Evolutionary conservation across 2,888 invertebrate species (phyloP).

Genomic region (Scaptomyza cyrtandrae): DNA sequence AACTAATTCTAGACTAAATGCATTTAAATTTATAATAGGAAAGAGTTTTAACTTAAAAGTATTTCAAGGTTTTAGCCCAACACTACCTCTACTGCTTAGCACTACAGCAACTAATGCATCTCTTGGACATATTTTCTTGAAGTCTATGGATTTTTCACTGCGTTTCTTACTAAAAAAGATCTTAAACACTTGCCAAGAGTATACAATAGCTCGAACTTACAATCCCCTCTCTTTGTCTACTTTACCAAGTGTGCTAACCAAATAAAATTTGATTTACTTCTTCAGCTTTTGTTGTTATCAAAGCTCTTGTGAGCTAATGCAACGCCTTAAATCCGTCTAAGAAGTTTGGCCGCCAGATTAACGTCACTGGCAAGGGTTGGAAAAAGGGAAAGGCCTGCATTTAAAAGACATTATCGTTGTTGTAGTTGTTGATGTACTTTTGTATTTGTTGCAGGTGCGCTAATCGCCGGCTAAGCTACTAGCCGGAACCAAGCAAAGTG

Average conservation of each 20-base stretch:
- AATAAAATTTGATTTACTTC: slow-evolving; percentile 28
- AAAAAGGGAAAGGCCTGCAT: slow-evolving; percentile 12
- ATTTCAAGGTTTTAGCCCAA: too few relatives aligned
- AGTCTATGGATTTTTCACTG: too few relatives aligned
- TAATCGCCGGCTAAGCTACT: slow-evolving; percentile 74
- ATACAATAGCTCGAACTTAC: too few relatives aligned
- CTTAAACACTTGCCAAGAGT: too few relatives aligned
- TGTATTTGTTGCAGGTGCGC: slow-evolving; percentile 63
- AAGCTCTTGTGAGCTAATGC: not conserved
- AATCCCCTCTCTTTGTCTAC: not conserved
- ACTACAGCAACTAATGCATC: too few relatives aligned
- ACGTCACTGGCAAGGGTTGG: not conserved
- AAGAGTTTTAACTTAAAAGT: too few relatives aligned
- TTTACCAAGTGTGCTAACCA: not conserved
- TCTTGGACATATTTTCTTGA: too few relatives aligned
- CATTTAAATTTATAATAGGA: too few relatives aligned
- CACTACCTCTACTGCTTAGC: too few relatives aligned
- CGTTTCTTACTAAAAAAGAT: too few relatives aligned
- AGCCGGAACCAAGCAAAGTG: slow-evolving; percentile 41
- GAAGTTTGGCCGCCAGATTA: slow-evolving; percentile 67
- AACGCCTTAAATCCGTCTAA: slow-evolving; percentile 56
- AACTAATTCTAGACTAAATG: not conserved
- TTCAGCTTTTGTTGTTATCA: not conserved
- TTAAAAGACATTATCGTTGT: slow-evolving; percentile 68
- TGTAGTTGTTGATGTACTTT: slow-evolving; percentile 47